phyloP scores from a whole-genome alignment of 2,888 invertebrate genomes.

The Oegoconia quadripuncta region DNA sequence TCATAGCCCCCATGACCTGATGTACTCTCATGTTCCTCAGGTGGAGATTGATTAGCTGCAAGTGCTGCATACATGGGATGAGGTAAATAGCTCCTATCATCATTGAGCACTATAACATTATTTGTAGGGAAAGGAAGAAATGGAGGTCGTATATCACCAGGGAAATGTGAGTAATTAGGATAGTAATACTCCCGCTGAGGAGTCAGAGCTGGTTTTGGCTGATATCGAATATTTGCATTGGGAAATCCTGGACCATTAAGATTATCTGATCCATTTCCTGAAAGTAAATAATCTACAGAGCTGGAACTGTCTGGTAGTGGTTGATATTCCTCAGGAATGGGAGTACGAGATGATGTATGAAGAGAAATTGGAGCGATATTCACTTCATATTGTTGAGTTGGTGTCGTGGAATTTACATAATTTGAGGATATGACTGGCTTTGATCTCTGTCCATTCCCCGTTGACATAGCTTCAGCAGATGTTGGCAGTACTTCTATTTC shows the following conservation, averaged over 20 bases:
- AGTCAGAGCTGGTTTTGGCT: slow-evolving; percentile 52
- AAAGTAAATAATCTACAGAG: slow-evolving; percentile 51
- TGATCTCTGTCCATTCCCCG: slow-evolving; percentile 33
- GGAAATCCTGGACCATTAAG: slow-evolving; percentile 36
- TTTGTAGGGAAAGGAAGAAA: slow-evolving; percentile 42
- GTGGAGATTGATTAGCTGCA: slow-evolving; percentile 30
- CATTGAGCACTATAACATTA: slow-evolving; percentile 48
- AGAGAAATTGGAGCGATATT: slow-evolving; percentile 47
- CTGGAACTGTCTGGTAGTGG: slow-evolving; percentile 69
- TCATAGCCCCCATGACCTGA: slow-evolving; percentile 34
- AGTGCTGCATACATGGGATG: slow-evolving; percentile 47
- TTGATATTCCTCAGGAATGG: slow-evolving; percentile 70
- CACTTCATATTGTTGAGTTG: slow-evolving; percentile 50
- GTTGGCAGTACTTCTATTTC: slow-evolving; percentile 72
- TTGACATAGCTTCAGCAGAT: slow-evolving; percentile 34
- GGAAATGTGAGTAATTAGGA: slow-evolving; percentile 45
- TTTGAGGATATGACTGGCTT: slow-evolving; percentile 53
- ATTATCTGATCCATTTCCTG: slow-evolving; percentile 37
- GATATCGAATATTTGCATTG: slow-evolving; percentile 60
- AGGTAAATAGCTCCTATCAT: slow-evolving; percentile 44
- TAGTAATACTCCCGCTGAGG: slow-evolving; percentile 51
- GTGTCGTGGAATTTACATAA: slow-evolving; percentile 57
- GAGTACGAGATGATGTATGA: slow-evolving; percentile 57
- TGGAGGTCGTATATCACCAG: slow-evolving; percentile 34
- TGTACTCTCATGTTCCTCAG: slow-evolving; percentile 22